Base-by-base conservation (phyloP, 1,140 invertebrate species). In the Schlechtendalia chinensis region DNA sequence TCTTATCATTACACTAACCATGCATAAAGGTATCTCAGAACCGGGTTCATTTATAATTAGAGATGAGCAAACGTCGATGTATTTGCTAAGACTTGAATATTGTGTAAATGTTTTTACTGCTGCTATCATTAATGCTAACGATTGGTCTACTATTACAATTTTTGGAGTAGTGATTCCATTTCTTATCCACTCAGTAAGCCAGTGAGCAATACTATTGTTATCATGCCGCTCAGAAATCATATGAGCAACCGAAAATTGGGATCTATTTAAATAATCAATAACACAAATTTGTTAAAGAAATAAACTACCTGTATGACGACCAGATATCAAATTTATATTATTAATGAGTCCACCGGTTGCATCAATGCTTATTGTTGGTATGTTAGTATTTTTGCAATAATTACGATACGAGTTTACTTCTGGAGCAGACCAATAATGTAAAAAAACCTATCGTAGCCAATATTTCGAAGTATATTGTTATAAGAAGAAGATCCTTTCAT, bases 71-170 rank as follows among this genome's bases (percentile, higher is more conserved):
- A 50, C 39, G 5, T 47, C 19, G 6, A 69, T 14, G 47, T 69
- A 50, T 69, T 69, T 69, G 32, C 22, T 47, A 6, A 69, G 65
- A 5, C 19, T 69, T 22, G 65, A 69, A 69, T 45, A 69, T 69
- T 69, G 19, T 22, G 65, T 69, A n/a, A 69, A 69, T 22, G 32
- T 47, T 50, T n/a, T 69, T 22, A 47, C 65, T 5, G 8, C 22
- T 14, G 19, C 65, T 14, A 69, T 69, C 65, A 69, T 69, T 5
- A 69, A 24, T 16, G 65, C 65, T 24, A 47, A 69, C 17, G 39
- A 69, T 50, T 69, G 39, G 10, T 63, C 59, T 5, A 32, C 16
- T 63, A 63, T 27, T 0, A 61, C 59, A 63, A 63, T 27, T 63
- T 63, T 63, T 19, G 59, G 59, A 29, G 16, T 6, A 22, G 59